Conservation (phyloP, 2,888 invertebrate species). For the Drosophila suboccidentalis region DNA sequence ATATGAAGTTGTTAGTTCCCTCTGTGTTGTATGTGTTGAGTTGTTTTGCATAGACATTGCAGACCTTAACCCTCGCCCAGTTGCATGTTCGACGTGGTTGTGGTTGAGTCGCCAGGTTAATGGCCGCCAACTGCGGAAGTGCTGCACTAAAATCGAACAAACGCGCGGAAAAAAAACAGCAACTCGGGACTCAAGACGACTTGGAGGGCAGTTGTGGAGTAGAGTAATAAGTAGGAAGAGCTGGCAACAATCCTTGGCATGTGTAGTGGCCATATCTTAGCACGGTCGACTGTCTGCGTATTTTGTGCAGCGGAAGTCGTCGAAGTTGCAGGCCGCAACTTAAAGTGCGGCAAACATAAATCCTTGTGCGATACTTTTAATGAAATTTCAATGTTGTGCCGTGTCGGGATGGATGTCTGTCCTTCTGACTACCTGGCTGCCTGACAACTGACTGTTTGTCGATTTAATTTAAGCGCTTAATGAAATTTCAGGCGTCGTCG, state of each 20-base stretch:
- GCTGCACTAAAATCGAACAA: conserved; percentile 78
- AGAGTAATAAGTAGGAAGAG: conserved; percentile 14
- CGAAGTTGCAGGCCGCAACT: conserved; percentile 65
- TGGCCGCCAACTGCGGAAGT: conserved; percentile 72
- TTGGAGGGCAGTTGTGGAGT: conserved; percentile 6
- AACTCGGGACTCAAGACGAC: neutral
- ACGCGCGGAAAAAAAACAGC: conserved; percentile 59
- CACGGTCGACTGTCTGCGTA: conserved; percentile 68
- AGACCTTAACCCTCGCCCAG: conserved; percentile 78
- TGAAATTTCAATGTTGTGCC: conserved; percentile 79
- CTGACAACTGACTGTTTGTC: conserved; percentile 68
- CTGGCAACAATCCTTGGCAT: conserved; percentile 54
- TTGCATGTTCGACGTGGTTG: conserved; percentile 65
- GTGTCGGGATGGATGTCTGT: conserved; percentile 14
- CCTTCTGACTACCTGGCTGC: conserved; percentile 31
- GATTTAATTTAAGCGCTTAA: conserved; percentile 78
- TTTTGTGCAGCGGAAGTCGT: conserved; percentile 74
- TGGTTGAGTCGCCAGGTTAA: conserved; percentile 62
- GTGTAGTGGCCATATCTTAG: conserved; percentile 75
- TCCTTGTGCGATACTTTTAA: conserved; percentile 72
- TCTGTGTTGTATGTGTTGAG: conserved; percentile 8
- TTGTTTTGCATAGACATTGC: conserved; percentile 65
- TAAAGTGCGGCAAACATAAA: conserved; percentile 75
- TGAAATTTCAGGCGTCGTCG: conserved; percentile 74
- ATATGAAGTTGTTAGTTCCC: conserved; percentile 15